phyloP scores from a whole-genome alignment of 2,113 vertebrate genomes.

The Puffinus mauretanicus region DNA sequence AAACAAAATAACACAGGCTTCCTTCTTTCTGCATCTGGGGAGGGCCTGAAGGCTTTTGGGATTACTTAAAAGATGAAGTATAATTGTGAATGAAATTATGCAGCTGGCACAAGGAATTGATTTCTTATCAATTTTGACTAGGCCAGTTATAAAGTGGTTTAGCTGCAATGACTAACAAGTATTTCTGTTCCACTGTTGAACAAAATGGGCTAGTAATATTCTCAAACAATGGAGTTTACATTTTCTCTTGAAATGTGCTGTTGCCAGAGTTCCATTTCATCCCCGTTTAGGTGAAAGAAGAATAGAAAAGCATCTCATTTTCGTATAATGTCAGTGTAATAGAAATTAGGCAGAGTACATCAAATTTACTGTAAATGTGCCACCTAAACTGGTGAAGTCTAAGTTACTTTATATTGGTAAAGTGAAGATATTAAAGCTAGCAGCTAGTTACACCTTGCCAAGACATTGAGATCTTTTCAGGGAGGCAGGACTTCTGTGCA shows the following conservation, averaged over 20 bases:
- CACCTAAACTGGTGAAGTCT: not conserved
- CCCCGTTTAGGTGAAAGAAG: not conserved
- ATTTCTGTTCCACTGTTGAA: not conserved
- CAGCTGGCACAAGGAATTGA: not conserved
- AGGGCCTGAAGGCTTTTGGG: conserved; percentile 5
- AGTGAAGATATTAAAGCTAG: not conserved
- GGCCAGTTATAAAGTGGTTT: not conserved
- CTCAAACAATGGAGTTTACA: not conserved
- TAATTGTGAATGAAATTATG: conserved; percentile 5
- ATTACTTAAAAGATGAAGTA: not conserved
- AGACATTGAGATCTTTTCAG: not conserved
- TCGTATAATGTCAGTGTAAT: not conserved
- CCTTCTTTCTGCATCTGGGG: not conserved
- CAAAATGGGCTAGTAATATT: not conserved
- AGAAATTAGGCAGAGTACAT: not conserved
- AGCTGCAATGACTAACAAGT: not conserved
- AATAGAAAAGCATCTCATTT: not conserved
- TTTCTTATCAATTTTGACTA: not conserved
- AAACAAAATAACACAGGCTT: not conserved
- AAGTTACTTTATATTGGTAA: not conserved
- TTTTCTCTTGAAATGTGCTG: not conserved
- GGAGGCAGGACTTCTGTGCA: not conserved
- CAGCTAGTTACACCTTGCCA: not conserved
- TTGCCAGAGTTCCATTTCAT: not conserved
- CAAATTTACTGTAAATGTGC: not conserved